phyloP scores from a whole-genome alignment of 2,797 vertebrate species.

The Crenuchus spilurus region DNA sequence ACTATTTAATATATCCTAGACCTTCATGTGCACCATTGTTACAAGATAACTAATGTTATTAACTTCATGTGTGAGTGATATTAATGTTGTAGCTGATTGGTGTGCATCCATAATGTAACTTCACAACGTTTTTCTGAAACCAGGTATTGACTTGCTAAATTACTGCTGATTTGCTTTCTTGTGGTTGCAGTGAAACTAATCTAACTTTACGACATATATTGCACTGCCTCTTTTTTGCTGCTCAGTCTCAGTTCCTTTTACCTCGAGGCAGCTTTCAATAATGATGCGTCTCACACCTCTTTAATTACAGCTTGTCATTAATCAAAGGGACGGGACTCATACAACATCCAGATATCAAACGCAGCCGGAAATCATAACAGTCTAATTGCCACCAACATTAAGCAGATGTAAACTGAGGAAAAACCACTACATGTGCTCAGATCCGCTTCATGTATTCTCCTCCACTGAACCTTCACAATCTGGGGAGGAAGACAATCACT shows the following conservation, averaged over 20 bases:
- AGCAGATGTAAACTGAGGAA: constrained; percentile 36
- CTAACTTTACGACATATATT: not conserved
- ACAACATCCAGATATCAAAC: constrained; percentile 46
- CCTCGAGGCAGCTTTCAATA: not conserved
- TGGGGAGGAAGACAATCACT: constrained; percentile 2
- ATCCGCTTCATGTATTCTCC: constrained; percentile 22
- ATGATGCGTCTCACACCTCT: constrained; percentile 29
- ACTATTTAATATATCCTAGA: too few relatives aligned
- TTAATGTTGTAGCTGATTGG: too few relatives aligned
- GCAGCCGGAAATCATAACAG: constrained; percentile 42
- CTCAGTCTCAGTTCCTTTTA: not conserved
- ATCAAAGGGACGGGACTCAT: constrained; percentile 22
- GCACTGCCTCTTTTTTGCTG: not conserved
- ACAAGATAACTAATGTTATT: too few relatives aligned
- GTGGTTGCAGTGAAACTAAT: not conserved
- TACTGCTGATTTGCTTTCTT: not conserved
- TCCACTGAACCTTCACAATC: not conserved
- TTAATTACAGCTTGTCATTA: constrained; percentile 28
- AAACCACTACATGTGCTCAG: constrained; percentile 33
- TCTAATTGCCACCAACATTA: constrained; percentile 34
- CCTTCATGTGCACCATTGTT: too few relatives aligned
- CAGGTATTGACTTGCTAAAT: not conserved
- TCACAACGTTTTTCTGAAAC: too few relatives aligned
- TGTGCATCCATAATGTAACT: too few relatives aligned
- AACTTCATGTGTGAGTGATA: too few relatives aligned